Evolutionary conservation across 1,140 invertebrate species (phyloP), one percentile per base, ranked within the genome.

Genomic region (Dendroctonus ponderosae): DNA sequence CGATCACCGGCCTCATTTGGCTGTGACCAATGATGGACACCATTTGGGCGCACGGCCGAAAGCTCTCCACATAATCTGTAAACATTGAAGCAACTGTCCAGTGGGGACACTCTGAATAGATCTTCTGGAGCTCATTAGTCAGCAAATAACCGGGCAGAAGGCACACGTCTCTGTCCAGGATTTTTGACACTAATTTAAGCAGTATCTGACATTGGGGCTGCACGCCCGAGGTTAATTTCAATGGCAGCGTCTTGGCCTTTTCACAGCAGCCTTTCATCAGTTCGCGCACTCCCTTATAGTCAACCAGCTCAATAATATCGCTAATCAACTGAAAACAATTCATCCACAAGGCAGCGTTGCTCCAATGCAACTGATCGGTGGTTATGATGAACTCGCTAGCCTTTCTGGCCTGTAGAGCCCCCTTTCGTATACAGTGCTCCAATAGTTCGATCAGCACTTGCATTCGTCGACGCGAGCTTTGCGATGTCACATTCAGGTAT

Each of bases 221-320:
- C 40, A 91, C 85, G 44, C 88, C 88, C n/a, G 89, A 85, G 75
- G 92, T 89, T 49, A 94, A 80, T 72, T 85, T 85, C 0, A 85
- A 78, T 6, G 93, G 92, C 66, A 96, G 83, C 51, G 85, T 85
- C 67, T 89, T 86, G 0, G 92, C 89, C 82, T 94, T 96, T 74
- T 97, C 94, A 75, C 93, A 85, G 71, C 91, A 94, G 8, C 85
- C 86, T 82, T 94, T 94, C 91, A 95, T 92, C 44, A 95, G 91
- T 82, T 93, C 92, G 71, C 93, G 80, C 2, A 95, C 92, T 51
- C 92, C 94, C 82, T 98, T 98, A 77, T 98, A 98, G 79, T 97
- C 93, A 8, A 97, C 95, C 64, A 91, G 89, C 43, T 88, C 87
- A 75, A 98, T 91, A 63, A 97, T 90, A 75, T 87, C 89, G 71